Conservation (phyloP, 2,888 invertebrate genomes). For the Ophion slaviceki region DNA sequence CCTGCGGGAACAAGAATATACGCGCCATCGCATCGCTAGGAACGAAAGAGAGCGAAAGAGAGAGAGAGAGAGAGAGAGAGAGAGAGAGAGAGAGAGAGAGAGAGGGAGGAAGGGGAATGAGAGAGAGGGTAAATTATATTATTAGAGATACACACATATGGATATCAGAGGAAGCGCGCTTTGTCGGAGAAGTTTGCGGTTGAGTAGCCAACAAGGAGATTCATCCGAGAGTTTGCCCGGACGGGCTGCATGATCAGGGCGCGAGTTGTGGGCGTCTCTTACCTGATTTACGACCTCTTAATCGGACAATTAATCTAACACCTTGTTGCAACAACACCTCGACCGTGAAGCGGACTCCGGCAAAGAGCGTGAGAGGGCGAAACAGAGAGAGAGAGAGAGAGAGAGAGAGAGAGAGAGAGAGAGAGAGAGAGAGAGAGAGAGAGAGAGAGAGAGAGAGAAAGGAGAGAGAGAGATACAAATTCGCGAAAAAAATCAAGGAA, state of each 20-base stretch:
- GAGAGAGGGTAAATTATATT: conserved; percentile 63
- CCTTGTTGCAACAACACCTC: conserved; percentile 83
- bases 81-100: conserved; percentile 14
- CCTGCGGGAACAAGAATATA: conserved; percentile 23
- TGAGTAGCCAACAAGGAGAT: conserved; percentile 53
- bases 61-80: conserved; percentile 17
- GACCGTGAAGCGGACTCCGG: conserved; percentile 66
- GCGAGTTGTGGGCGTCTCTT: conserved; percentile 75
- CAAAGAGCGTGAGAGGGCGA: conserved; percentile 32
- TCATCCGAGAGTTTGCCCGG: conserved; percentile 36
- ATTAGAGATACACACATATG: conserved; percentile 62
- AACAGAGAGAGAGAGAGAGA: conserved; percentile 16
- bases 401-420: conserved; percentile 42
- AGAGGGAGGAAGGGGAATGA: not conserved
- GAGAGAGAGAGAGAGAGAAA: conserved; percentile 40
- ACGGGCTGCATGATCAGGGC: conserved; percentile 59
- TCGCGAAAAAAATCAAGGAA: conserved; percentile 32
- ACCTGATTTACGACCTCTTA: conserved; percentile 82
- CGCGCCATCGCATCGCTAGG: not conserved
- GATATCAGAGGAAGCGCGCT: conserved; percentile 52
- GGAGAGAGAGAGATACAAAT: conserved; percentile 48
- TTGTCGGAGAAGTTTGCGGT: conserved; percentile 60
- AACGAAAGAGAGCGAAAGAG: not conserved
- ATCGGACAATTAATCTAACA: conserved; percentile 84
- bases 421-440: conserved; percentile 32